Percentiles rank a stretch among this genome's conserved stretches.
These are phyloP conservation scores for Aethes cnicana DNA, from an alignment of 2,888 invertebrate genomes.

Conservation along the genomic window DNA sequence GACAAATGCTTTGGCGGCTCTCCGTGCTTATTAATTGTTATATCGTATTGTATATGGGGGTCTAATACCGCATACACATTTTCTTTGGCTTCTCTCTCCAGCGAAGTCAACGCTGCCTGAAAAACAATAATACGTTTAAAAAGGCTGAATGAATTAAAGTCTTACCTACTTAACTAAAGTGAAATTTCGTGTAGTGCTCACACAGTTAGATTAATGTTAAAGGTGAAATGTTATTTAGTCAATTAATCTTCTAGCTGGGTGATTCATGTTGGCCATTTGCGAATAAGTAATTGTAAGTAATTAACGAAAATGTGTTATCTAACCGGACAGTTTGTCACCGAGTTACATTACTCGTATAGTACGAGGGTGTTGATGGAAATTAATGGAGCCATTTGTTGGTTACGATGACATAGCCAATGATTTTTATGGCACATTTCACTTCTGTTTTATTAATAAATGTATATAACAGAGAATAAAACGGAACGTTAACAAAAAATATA, in stretches of 20 bases:
- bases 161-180: constrained; percentile 3
- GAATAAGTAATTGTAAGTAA: constrained; percentile 6
- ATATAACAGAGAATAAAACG: not conserved
- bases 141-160: not conserved
- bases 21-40: constrained; percentile 79
- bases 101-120: constrained; percentile 74
- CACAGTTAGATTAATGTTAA: constrained; percentile 36
- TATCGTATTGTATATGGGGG: constrained; percentile 80
- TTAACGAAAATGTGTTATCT: constrained; percentile 16
- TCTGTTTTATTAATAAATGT: not conserved
- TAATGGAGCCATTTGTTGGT: not conserved
- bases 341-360: not conserved
- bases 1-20: constrained; percentile 79
- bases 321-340: not conserved
- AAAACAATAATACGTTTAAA: constrained; percentile 37
- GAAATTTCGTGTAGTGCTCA: constrained; percentile 26
- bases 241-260: constrained; percentile 12
- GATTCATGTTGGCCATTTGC: constrained; percentile 14
- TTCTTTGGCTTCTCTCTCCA: constrained; percentile 81
- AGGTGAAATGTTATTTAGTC: constrained; percentile 33
- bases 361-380: not conserved
- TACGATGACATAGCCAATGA: constrained; percentile 7
- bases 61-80: constrained; percentile 80
- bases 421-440: not conserved
- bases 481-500: not conserved